Percentiles rank a stretch among this genome's conserved stretches.
Conservation (phyloP, 1,140 invertebrate species). For the Yoshiicerus persimilis region DNA sequence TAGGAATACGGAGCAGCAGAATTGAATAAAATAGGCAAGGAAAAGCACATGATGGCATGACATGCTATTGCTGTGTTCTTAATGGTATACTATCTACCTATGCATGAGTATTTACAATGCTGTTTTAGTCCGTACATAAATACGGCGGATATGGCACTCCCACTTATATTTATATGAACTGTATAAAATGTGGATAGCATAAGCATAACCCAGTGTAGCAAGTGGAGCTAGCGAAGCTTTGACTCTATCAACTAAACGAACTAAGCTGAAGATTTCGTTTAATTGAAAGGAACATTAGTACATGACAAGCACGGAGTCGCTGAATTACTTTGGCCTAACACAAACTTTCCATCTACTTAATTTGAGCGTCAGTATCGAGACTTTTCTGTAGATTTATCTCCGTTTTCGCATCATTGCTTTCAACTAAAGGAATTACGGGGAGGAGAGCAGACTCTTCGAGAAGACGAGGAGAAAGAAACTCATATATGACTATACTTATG, state of each 20-base stretch:
- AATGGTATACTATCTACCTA: neutral
- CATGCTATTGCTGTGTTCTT: neutral
- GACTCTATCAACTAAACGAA: constrained; percentile 11
- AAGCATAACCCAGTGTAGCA: neutral
- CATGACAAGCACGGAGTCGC: constrained; percentile 30
- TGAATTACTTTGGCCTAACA: constrained; percentile 36
- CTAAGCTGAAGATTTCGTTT: constrained; percentile 35
- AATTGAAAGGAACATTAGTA: constrained; percentile 47
- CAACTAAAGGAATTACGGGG: constrained; percentile 40
- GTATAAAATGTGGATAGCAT: neutral
- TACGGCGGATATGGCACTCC: too few species aligned
- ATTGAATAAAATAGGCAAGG: neutral
- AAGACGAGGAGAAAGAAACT: constrained; percentile 18
- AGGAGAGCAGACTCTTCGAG: neutral
- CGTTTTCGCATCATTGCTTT: constrained; percentile 45
- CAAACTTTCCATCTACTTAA: constrained; percentile 48
- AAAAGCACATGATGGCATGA: neutral
- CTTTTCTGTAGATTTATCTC: constrained; percentile 47
- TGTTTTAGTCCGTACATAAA: too few species aligned
- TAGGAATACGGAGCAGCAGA: neutral
- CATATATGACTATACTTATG: neutral
- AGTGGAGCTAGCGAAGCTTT: neutral
- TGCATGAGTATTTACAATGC: too few species aligned
- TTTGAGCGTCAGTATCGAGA: constrained; percentile 47
- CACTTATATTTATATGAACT: too few species aligned